A percentile compares a stretch with the other conserved stretches of the same genome.
Conservation (phyloP, 2,797 vertebrate genomes). For the Platyrinchus mystaceus region DNA sequence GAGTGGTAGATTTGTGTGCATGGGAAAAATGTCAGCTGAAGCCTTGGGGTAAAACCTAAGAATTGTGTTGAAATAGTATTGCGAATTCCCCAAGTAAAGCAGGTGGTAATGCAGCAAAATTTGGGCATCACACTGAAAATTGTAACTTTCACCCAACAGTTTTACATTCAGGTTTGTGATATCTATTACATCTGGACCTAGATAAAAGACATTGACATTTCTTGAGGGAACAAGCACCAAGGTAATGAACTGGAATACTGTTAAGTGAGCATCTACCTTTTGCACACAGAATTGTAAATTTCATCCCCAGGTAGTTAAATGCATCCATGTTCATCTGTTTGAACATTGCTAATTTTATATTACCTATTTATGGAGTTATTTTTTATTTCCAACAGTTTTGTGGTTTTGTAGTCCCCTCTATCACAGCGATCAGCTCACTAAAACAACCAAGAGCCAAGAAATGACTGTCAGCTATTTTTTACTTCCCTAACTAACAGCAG, state of each 20-base stretch:
- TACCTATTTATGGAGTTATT: constrained; percentile 12
- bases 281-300: not conserved
- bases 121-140: not conserved
- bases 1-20: not conserved
- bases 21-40: not conserved
- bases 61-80: not conserved
- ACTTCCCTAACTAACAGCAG: constrained; percentile 21
- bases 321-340: not conserved
- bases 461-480: constrained; percentile 40
- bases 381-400: constrained; percentile 28
- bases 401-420: not conserved
- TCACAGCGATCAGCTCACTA: not conserved
- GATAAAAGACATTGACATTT: not conserved
- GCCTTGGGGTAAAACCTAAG: not conserved
- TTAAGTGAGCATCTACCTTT: not conserved
- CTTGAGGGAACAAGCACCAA: not conserved
- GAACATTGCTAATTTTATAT: not conserved
- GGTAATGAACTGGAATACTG: not conserved
- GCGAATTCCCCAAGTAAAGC: not conserved
- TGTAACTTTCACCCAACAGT: not conserved
- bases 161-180: not conserved
- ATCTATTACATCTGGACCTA: not conserved
- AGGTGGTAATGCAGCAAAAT: not conserved
- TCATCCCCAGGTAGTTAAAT: not conserved
- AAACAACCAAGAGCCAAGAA: constrained; percentile 20